A percentile compares a stretch with the other conserved stretches of the same genome.
Conservation (phyloP, 2,888 invertebrate genomes). For the Gerris lacustris region DNA sequence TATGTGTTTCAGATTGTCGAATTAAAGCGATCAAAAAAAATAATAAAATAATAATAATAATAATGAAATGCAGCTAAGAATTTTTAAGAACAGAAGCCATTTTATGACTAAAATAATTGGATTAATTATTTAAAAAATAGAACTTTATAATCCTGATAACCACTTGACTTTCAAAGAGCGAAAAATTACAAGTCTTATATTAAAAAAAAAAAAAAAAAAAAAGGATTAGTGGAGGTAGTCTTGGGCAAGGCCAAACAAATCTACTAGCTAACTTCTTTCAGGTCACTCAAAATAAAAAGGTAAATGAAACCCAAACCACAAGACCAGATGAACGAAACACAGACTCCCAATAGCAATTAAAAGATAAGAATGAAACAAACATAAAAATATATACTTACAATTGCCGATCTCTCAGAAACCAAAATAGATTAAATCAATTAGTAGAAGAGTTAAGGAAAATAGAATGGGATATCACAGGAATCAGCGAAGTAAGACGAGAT, state of each 20-base stretch:
- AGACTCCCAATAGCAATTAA: background rate
- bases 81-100: no score
- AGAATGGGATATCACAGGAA: background rate
- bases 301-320: background rate
- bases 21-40: no score
- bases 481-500: conserved; percentile 10
- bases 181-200: no score
- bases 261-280: background rate
- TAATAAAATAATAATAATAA: no score
- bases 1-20: no score
- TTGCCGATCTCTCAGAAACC: background rate
- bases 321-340: background rate
- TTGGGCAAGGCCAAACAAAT: background rate
- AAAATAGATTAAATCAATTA: background rate
- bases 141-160: no score
- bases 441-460: background rate
- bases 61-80: no score
- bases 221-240: background rate
- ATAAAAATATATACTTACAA: background rate
- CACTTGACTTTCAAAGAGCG: no score
- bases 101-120: no score
- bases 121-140: no score
- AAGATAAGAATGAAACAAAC: background rate
- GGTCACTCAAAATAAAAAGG: background rate
- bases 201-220: no score